Percentiles rank a stretch among this genome's conserved stretches.
Evolutionary conservation across 2,797 vertebrate genomes (phyloP).

Genomic region (Hapalemur alaotrensis): DNA sequence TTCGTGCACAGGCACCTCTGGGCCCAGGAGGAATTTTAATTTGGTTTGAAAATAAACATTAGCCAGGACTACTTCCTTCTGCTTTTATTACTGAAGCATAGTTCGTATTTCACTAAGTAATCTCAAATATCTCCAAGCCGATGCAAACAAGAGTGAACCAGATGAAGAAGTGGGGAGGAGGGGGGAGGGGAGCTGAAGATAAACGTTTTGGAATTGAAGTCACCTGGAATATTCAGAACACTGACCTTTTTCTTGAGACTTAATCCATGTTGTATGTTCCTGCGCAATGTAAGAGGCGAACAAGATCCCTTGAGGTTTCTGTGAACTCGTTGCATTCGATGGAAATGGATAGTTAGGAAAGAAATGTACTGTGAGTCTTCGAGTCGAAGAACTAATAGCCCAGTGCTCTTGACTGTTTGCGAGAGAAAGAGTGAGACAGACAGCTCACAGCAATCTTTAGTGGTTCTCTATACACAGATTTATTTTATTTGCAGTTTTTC

Average conservation of each 20-base stretch:
- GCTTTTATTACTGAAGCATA: neutral
- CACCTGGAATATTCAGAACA: neutral
- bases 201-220: neutral
- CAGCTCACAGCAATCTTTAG: neutral
- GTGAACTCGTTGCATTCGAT: neutral
- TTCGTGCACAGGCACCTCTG: neutral
- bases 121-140: neutral
- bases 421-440: neutral
- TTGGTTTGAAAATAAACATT: conserved; percentile 26
- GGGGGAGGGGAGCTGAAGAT: neutral
- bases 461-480: neutral
- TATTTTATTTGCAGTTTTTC: neutral
- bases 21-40: conserved; percentile 16
- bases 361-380: neutral
- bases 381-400: neutral
- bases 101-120: neutral
- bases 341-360: neutral
- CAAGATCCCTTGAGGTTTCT: neutral
- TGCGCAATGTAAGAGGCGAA: neutral
- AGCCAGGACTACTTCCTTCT: neutral
- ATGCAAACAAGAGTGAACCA: neutral
- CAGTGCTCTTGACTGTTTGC: neutral
- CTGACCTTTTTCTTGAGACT: neutral
- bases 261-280: neutral
- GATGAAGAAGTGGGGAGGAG: fast-evolving